Conservation (phyloP, 2,888 invertebrate genomes). For the Drosophila pseudotalamancana region DNA sequence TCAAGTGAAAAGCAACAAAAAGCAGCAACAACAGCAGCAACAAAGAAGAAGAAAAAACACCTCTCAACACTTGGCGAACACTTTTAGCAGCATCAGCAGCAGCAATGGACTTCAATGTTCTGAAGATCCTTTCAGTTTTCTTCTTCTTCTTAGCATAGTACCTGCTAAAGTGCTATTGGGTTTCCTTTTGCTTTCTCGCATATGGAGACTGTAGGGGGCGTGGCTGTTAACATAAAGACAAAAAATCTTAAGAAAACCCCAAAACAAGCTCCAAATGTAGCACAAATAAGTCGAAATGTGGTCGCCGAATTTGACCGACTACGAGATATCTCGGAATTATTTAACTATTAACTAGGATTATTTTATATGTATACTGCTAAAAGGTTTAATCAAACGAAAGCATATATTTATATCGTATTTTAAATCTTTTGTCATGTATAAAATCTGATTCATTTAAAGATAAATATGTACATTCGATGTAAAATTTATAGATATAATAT, state of each 20-base stretch:
- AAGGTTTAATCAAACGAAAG: no score
- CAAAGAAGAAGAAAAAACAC: no score
- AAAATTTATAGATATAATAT: no score
- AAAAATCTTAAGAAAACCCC: conserved; percentile 3
- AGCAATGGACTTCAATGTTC: conserved; percentile 33
- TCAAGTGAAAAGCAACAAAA: conserved; percentile 45
- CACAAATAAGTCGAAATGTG: conserved; percentile 18
- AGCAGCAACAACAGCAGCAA: conserved; percentile 35
- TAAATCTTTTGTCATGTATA: no score
- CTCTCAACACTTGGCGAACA: conserved; percentile 41
- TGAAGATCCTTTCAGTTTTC: conserved; percentile 44
- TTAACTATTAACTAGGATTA: not conserved
- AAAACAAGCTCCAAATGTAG: conserved; percentile 9
- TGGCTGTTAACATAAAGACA: conserved; percentile 10
- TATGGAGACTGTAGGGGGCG: conserved; percentile 7
- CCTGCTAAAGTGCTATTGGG: conserved; percentile 63
- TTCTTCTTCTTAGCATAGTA: conserved; percentile 2
- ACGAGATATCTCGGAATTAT: not conserved
- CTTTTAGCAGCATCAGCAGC: conserved; percentile 7
- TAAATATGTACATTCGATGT: no score
- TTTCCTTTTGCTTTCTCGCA: conserved; percentile 33
- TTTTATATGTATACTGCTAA: no score
- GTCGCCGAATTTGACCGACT: not conserved
- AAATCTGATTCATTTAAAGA: no score
- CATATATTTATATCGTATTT: no score